Base-by-base conservation (phyloP, 1,140 invertebrate genomes). In the Bombus affinis region DNA sequence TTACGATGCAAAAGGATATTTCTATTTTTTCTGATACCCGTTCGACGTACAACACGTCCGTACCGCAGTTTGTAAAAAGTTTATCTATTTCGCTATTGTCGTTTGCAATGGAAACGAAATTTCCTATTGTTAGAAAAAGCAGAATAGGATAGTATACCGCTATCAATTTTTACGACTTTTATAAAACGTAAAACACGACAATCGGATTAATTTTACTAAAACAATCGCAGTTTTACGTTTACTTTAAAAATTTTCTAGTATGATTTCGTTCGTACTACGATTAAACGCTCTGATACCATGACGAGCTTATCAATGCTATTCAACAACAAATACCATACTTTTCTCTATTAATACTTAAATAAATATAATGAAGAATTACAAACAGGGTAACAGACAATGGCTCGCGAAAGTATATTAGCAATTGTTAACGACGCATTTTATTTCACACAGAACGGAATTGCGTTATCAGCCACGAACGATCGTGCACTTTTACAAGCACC, bases 391-490 rank as follows among this genome's bases (percentile, higher is more conserved):
- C 5, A 53, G 22, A 22, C 18, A 8, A 5, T 22, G 6, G 6
- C 18, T 53, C 1, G 47, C 47, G 47, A 22, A 53, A 53, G 1
- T 53, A 22, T 0, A 79, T 37, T 72, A 28, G 25, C 53, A 57
- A 72, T 84, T 47, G 53, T 22, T 62, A 84, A 62, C 68, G 39
- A 47, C 53, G 39, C 66, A 47, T n/a, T 62, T 72, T 80, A 59
- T 72, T 79, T 71, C 59, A 80, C 59, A 66, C 32, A 35, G 25
- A 28, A 72, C 39, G 13, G 57, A 72, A 80, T 81, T 44, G 83
- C 57, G 78, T 66, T 68, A 22, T 59, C 39, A 44, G 28, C 3
- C 18, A 15, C 53, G 25, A 18, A 77, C 35, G n/a, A 2, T 70
- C 42, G 42, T 35, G 35, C 65, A 44, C 2, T 76, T 78, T 86